These are phyloP conservation scores for Porites lobata DNA, from an alignment of 92 coral and sea anemone species.

Conservation along the genomic window DNA sequence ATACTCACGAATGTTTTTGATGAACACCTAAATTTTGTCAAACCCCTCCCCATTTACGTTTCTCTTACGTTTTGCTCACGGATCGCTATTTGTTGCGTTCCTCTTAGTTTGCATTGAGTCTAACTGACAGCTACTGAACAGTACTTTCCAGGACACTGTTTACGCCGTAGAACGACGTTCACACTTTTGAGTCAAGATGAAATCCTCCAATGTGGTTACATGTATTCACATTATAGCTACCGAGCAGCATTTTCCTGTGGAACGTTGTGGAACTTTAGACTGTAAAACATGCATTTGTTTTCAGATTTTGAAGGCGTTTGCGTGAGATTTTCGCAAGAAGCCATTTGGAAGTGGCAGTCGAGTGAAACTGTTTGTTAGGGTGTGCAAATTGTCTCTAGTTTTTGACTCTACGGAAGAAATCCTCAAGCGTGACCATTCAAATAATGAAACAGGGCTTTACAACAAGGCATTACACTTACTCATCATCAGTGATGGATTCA, in stretches of 20 bases:
- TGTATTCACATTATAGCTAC: neutral
- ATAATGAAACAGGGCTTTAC: neutral
- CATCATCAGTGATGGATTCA: conserved; percentile 89
- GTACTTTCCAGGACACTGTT: neutral
- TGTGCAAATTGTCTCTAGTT: neutral
- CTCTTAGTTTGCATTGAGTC: neutral
- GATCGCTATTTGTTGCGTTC: too few relatives aligned
- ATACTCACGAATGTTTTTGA: neutral
- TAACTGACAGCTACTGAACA: neutral
- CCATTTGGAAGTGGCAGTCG: neutral
- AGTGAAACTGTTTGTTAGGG: neutral
- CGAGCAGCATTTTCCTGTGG: neutral
- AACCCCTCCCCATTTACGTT: too few relatives aligned
- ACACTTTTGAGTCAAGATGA: neutral
- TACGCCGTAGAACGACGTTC: neutral
- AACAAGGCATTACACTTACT: conserved; percentile 75
- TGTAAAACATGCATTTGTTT: too few relatives aligned
- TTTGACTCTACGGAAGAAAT: neutral
- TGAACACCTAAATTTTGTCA: neutral
- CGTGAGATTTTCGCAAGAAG: too few relatives aligned
- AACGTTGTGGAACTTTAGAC: too few relatives aligned
- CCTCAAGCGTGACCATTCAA: neutral
- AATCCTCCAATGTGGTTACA: neutral
- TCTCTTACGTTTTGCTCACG: too few relatives aligned
- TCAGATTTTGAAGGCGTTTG: too few relatives aligned